Evolutionary conservation across 2,888 invertebrate species (phyloP).

Genomic region (Orthosia cruda): DNA sequence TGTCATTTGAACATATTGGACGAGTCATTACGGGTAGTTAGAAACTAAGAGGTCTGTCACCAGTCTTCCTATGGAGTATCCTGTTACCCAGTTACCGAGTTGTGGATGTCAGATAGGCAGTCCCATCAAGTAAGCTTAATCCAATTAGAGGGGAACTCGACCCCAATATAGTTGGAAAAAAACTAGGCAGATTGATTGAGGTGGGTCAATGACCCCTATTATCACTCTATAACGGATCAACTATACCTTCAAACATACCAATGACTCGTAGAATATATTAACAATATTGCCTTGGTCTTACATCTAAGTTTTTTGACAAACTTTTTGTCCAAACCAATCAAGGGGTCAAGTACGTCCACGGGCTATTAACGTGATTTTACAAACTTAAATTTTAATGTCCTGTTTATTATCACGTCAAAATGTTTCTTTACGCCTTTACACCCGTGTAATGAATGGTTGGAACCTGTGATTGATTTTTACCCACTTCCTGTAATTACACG

Average conservation of each 20-base stretch:
- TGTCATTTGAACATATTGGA: too few relatives aligned
- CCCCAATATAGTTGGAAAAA: too few relatives aligned
- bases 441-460: constrained; percentile 10
- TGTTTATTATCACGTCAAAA: constrained; percentile 39
- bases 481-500: constrained; percentile 12
- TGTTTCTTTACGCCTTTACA: constrained; percentile 11
- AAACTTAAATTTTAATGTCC: constrained; percentile 34
- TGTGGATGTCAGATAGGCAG: too few relatives aligned
- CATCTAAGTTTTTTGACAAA: constrained; percentile 40
- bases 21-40: too few relatives aligned
- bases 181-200: too few relatives aligned
- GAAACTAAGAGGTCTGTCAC: too few relatives aligned
- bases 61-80: too few relatives aligned
- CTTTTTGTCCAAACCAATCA: constrained; percentile 53
- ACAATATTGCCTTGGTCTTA: constrained; percentile 40
- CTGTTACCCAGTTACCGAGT: too few relatives aligned
- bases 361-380: constrained; percentile 15
- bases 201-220: background rate
- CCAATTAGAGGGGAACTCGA: too few relatives aligned
- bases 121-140: too few relatives aligned
- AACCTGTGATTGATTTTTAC: constrained; percentile 13
- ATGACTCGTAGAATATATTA: constrained; percentile 17
- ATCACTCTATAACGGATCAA: background rate
- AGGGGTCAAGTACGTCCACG: constrained; percentile 43
- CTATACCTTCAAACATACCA: constrained; percentile 3